Conservation (phyloP, 2,888 invertebrate species). For the Orchesella flavescens region DNA sequence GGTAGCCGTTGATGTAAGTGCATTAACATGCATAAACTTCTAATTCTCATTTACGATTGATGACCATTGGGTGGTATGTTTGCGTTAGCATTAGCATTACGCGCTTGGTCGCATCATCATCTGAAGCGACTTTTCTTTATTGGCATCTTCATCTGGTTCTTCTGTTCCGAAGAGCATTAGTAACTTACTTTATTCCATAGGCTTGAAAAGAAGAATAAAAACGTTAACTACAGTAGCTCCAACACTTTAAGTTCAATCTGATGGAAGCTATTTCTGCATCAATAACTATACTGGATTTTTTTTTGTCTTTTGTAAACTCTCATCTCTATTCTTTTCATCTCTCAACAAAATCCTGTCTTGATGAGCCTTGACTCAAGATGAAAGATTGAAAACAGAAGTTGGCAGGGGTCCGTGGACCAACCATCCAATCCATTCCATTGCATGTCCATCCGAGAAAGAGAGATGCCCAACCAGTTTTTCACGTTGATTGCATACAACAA, state of each 20-base stretch:
- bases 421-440: constrained; percentile 23
- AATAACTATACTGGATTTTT: constrained; percentile 49
- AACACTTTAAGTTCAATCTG: constrained; percentile 23
- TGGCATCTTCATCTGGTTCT: constrained; percentile 49
- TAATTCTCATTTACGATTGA: constrained; percentile 8
- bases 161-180: not conserved
- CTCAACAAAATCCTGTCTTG: constrained; percentile 42
- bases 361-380: constrained; percentile 54
- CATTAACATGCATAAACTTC: constrained; percentile 16
- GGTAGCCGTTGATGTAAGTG: constrained; percentile 7
- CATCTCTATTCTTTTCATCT: constrained; percentile 2
- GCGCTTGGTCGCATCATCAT: constrained; percentile 54
- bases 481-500: no score
- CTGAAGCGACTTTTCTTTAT: constrained; percentile 54
- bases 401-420: constrained; percentile 52
- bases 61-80: constrained; percentile 57
- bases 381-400: constrained; percentile 62
- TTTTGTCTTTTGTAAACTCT: constrained; percentile 13
- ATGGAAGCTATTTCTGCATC: constrained; percentile 55
- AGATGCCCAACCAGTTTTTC: constrained; percentile 55
- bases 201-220: constrained; percentile 14
- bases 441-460: constrained; percentile 7
- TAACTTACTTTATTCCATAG: no score
- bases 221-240: constrained; percentile 46
- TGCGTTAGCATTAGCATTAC: constrained; percentile 41